These are phyloP conservation scores for Nothocercus julius DNA, from an alignment of 2,113 vertebrate species.

Conservation along the genomic window DNA sequence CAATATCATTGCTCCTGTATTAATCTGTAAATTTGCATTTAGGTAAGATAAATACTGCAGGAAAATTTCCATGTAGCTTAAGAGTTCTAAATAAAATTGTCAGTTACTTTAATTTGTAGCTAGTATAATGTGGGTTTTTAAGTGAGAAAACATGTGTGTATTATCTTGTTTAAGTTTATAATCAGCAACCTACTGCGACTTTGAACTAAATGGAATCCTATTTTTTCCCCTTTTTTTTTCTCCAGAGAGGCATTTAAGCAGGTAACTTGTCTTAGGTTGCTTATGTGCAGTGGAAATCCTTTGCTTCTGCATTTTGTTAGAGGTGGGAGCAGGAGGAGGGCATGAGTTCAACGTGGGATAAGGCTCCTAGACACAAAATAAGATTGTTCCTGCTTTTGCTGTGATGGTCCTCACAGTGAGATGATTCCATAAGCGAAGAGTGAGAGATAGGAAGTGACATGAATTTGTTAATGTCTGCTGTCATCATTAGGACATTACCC, in stretches of 20 bases:
- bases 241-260: background rate
- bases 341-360: background rate
- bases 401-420: background rate
- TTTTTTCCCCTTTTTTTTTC: background rate
- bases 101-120: background rate
- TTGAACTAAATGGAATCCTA: background rate
- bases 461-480: background rate
- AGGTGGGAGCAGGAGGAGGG: background rate
- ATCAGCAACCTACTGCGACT: background rate
- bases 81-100: background rate
- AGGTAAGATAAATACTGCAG: background rate
- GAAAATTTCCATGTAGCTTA: background rate
- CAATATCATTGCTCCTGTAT: background rate
- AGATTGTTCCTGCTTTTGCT: background rate
- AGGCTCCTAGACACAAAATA: background rate
- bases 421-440: background rate
- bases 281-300: background rate
- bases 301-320: too few relatives aligned
- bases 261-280: background rate
- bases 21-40: constrained; percentile 25
- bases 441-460: background rate
- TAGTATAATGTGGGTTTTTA: background rate
- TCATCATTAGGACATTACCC: background rate
- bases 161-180: background rate
- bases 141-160: background rate